These are phyloP conservation scores for Lepilemur septentrionalis DNA, from an alignment of 2,797 vertebrate species.

Conservation along the genomic window DNA sequence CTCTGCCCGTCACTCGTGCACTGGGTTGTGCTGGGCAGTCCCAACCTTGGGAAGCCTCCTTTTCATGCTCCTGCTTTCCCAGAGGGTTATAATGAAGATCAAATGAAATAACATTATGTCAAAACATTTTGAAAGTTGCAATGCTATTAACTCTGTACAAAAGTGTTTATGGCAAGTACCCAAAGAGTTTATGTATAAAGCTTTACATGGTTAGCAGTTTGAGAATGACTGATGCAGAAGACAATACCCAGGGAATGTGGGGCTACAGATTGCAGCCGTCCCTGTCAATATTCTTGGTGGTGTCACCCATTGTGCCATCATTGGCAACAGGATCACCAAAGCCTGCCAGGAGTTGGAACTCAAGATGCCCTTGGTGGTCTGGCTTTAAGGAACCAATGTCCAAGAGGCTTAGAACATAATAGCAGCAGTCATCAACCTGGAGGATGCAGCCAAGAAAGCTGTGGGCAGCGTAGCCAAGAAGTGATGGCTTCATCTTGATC, in stretches of 20 bases:
- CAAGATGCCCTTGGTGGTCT: background rate
- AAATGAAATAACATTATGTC: background rate
- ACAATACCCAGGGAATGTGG: too few species aligned
- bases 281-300: background rate
- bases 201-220: background rate
- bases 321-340: background rate
- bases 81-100: background rate
- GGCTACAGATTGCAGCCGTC: background rate
- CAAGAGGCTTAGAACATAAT: constrained; percentile 92
- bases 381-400: constrained; percentile 93
- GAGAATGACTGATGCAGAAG: background rate
- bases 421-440: constrained; percentile 94
- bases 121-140: background rate
- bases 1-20: fast-evolving
- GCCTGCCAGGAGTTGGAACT: background rate
- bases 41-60: background rate
- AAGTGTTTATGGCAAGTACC: background rate
- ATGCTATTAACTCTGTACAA: background rate
- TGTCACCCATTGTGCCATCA: background rate
- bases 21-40: background rate
- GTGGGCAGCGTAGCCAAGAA: constrained; percentile 92
- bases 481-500: constrained; percentile 64
- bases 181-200: background rate
- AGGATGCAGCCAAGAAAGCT: constrained; percentile 95
- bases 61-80: background rate